Base-by-base conservation (phyloP, 2,888 invertebrate genomes). In the Agriopis leucophaearia region DNA sequence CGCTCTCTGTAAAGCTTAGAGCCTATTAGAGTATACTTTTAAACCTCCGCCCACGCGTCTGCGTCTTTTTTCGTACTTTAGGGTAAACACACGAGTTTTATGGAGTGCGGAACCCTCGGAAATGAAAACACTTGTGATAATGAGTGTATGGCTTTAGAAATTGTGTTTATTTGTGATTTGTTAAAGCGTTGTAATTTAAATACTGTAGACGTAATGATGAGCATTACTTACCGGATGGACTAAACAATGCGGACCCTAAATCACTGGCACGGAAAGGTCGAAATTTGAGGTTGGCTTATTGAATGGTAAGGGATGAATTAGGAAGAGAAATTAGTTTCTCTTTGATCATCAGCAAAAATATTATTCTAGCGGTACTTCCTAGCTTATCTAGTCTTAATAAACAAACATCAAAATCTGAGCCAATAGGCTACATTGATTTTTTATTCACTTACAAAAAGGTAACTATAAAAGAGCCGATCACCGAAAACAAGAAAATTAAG, bases 11-110 rank as follows among this genome's bases (percentile, higher is more conserved):
- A 76, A 77, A 73, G 74, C 72, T 75, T 78, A 81, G 84, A 86
- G 84, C 85, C 81, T 86, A 83, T 87, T 84, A 80, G 74, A 77
- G 82, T 78, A 76, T 78, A 81, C 81, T 82, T 85, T 83, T 78
- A 81, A 83, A 75, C 78, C 77, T 79, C 74, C 42, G 36, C 60
- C 59, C 76, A 81, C 81, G 76, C 77, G 77, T 74, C 73, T 48
- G 18, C 18, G 60, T 47, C 15, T 12, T 50, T 69, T 79, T 76
- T 73, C 71, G 72, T 75, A 75, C 71, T 75, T 71, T 70, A 72
- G 68, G 67, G 54, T 72, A 76, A 75, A 70, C 56, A 73, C 65
- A 73, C 68, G 52, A 69, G 72, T 76, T 74, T 77, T 80, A 72
- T 66, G 65, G 64, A 73, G 74, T 48, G 44, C 59, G 70, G 59